These are phyloP conservation scores for Stenodema calcarata DNA, from an alignment of 2,888 invertebrate species.

Conservation along the genomic window DNA sequence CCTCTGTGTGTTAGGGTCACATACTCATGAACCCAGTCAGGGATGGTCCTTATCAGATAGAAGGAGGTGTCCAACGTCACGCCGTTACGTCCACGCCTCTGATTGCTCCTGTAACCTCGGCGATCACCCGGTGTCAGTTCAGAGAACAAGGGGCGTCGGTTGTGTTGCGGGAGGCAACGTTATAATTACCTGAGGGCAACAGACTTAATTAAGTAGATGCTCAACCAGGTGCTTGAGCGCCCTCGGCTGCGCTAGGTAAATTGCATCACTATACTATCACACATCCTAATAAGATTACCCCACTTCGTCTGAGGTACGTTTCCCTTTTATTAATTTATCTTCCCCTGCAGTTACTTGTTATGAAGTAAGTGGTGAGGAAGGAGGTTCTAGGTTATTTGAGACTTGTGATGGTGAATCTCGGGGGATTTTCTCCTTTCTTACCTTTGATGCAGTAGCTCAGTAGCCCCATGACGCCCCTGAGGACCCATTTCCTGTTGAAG, in stretches of 20 bases:
- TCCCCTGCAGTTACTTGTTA: background rate
- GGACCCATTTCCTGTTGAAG: background rate
- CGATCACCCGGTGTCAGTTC: background rate
- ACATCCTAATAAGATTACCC: constrained; percentile 28
- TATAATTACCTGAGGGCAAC: constrained; percentile 43
- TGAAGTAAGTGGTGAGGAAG: background rate
- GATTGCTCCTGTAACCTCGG: background rate
- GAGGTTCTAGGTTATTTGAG: background rate
- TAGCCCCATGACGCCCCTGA: background rate
- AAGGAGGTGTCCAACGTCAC: background rate
- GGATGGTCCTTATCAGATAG: background rate
- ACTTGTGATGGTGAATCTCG: background rate
- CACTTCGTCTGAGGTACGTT: background rate
- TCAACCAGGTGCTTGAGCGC: constrained; percentile 23
- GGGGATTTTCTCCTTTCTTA: background rate
- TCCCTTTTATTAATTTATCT: constrained; percentile 5
- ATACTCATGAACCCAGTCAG: no score
- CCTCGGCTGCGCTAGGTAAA: constrained; percentile 20
- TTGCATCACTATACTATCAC: constrained; percentile 32
- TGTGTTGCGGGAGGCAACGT: background rate
- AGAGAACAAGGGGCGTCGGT: background rate
- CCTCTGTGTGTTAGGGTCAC: no score
- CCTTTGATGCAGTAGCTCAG: background rate
- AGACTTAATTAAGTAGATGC: constrained; percentile 45
- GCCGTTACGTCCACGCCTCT: background rate